These are phyloP conservation scores for Cryptomyrus ogoouensis DNA, from an alignment of 2,113 vertebrate species.

Conservation along the genomic window DNA sequence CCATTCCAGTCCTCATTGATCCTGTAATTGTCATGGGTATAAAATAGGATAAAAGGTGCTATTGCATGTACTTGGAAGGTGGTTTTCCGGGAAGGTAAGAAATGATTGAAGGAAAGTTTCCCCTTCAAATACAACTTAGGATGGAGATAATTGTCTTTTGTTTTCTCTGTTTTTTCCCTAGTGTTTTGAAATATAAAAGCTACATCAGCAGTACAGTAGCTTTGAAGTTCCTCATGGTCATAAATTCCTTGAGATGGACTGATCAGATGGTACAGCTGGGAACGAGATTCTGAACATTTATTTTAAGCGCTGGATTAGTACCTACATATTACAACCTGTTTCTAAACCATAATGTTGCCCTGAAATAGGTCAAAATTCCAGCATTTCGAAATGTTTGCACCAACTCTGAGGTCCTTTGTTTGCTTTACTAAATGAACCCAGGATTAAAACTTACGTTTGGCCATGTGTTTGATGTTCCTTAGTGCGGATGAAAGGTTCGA, in stretches of 20 bases:
- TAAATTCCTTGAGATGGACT: background rate
- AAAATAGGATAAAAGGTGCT: background rate
- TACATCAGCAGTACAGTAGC: background rate
- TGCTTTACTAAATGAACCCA: background rate
- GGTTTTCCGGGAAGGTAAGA: background rate
- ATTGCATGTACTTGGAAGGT: background rate
- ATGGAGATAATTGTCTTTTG: background rate
- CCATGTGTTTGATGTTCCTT: slow-evolving; percentile 24
- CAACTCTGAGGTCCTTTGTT: background rate
- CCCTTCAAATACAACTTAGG: background rate
- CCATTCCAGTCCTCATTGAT: background rate
- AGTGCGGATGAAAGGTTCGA: slow-evolving; percentile 87
- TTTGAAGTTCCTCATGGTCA: background rate
- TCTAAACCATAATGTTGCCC: background rate
- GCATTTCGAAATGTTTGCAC: background rate
- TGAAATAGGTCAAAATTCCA: background rate
- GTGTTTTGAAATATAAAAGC: background rate
- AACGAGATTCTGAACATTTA: background rate
- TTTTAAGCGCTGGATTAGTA: background rate
- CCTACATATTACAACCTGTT: background rate
- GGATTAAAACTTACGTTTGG: background rate
- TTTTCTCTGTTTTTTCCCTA: background rate
- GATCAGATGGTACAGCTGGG: background rate
- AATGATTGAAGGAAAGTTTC: background rate
- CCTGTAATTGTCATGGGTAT: background rate